Evolutionary conservation across 1,140 invertebrate species (phyloP).

Genomic region (Drosophila mojavensis): DNA sequence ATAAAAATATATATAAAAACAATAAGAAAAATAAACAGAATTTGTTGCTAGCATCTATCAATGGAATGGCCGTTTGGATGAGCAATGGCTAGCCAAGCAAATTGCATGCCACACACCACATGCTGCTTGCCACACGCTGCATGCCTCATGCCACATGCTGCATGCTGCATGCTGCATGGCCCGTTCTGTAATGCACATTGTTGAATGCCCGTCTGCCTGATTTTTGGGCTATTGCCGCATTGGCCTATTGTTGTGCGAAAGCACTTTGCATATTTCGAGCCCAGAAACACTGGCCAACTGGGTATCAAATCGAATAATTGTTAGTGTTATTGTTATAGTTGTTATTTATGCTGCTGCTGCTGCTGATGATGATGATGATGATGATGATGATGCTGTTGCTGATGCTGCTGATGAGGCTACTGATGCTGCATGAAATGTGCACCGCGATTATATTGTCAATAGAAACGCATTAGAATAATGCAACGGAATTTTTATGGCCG

Average conservation of each 20-base stretch:
- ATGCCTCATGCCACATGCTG: not conserved
- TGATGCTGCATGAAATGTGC: conserved; percentile 41
- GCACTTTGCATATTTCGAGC: conserved; percentile 36
- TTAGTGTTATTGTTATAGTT: conserved; percentile 71
- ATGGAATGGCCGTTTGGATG: conserved; percentile 25
- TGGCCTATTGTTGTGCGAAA: conserved; percentile 10
- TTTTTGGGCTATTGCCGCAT: conserved; percentile 34
- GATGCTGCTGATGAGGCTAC: conserved; percentile 2
- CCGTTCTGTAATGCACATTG: conserved; percentile 19
- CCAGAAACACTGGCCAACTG: conserved; percentile 1
- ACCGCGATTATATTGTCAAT: conserved; percentile 69
- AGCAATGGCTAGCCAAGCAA: conserved; percentile 27
- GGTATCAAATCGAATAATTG: conserved; percentile 35
- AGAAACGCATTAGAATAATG: conserved; percentile 77
- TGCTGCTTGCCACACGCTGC: not conserved
- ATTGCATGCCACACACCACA: conserved; percentile 7
- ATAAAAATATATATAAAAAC: not conserved
- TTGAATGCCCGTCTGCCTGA: conserved; percentile 28
- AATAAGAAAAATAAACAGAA: conserved; percentile 3
- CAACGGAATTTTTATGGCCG: conserved; percentile 10
- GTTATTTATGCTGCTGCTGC: conserved; percentile 61
- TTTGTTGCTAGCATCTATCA: conserved; percentile 2
- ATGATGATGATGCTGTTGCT: not conserved
- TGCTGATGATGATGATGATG: not conserved
- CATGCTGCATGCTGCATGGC: not conserved